Evolutionary conservation across 2,113 vertebrate genomes (phyloP).

Genomic region (Rhinolophus ferrumequinum): DNA sequence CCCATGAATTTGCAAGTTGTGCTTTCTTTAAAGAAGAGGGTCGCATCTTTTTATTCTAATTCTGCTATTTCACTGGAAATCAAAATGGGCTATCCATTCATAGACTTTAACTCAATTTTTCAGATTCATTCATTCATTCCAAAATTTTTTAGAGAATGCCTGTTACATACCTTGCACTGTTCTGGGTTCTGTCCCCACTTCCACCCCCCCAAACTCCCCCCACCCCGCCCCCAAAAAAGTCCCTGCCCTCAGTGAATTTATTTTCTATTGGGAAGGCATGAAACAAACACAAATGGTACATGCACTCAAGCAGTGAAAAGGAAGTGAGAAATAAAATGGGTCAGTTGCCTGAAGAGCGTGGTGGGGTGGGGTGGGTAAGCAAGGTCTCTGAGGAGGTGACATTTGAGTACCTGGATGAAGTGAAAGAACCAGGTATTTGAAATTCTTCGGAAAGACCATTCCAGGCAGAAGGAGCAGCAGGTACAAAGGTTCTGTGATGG

Average conservation of each 20-base stretch:
- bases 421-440: not conserved
- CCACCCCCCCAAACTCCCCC: not conserved
- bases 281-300: not conserved
- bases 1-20: not conserved
- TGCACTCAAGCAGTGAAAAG: not conserved
- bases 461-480: not conserved
- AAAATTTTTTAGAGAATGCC: not conserved
- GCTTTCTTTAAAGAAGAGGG: not conserved
- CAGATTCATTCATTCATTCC: not conserved
- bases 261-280: not conserved
- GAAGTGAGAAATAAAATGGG: not conserved
- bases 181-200: not conserved
- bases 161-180: not conserved
- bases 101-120: not conserved
- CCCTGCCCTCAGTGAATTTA: not conserved
- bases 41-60: not conserved
- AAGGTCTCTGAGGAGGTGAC: not conserved
- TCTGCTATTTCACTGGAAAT: not conserved
- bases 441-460: not conserved
- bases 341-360: not conserved
- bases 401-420: not conserved
- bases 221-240: not conserved
- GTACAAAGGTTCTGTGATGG: not conserved
- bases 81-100: not conserved
- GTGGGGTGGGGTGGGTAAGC: too few species aligned